Evolutionary conservation across 2,888 invertebrate genomes (phyloP).

Genomic region (Iselma pallidipennis): DNA sequence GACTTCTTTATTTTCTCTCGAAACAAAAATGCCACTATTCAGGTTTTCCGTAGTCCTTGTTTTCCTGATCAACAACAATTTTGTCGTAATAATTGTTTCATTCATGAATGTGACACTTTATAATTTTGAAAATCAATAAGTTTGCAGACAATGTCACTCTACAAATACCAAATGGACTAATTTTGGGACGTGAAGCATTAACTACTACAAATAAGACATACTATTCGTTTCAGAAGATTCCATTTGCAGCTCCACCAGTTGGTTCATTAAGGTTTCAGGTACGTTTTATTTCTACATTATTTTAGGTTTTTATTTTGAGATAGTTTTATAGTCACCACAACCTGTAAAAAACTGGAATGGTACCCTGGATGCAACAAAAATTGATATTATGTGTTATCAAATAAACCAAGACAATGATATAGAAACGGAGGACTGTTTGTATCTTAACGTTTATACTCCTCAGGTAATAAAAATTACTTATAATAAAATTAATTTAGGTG

Average conservation of each 20-base stretch:
- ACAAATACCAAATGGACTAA: constrained; percentile 4
- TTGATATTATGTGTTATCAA: constrained; percentile 24
- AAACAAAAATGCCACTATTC: too few species aligned
- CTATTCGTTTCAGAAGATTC: constrained; percentile 35
- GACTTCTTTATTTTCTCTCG: too few species aligned
- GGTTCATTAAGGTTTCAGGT: constrained; percentile 39
- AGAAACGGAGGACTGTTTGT: constrained; percentile 30
- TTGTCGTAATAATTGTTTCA: too few species aligned
- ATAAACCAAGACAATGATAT: background rate
- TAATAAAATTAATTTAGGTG: background rate
- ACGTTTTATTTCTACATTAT: background rate
- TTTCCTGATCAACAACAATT: too few species aligned
- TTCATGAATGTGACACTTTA: too few species aligned
- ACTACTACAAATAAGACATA: constrained; percentile 11
- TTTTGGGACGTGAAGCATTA: constrained; percentile 1
- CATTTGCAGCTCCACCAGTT: constrained; percentile 38
- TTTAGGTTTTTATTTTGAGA: too few species aligned
- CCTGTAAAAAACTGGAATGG: constrained; percentile 15
- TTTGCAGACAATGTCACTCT: background rate
- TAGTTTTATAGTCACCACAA: constrained; percentile 14
- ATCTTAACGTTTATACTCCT: constrained; percentile 28
- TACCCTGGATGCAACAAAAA: constrained; percentile 12
- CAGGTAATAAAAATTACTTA: constrained; percentile 7
- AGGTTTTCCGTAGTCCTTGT: too few species aligned
- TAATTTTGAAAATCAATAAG: too few species aligned